A percentile compares a stretch with the other conserved stretches of the same genome.
Evolutionary conservation across 2,113 vertebrate species (phyloP).

Genomic region (Oreochromis tanganicae): DNA sequence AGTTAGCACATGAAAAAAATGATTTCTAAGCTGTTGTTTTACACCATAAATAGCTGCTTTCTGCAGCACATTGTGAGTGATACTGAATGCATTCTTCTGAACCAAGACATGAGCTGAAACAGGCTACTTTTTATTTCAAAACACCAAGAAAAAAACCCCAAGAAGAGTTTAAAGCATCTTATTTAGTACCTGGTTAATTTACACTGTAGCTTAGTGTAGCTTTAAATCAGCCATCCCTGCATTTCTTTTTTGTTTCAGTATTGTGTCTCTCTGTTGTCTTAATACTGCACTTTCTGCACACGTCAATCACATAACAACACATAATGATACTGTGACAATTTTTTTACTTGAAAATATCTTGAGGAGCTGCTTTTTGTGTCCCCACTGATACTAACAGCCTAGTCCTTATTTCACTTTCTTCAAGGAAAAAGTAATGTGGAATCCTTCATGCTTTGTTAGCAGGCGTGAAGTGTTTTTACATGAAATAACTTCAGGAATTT

Average conservation of each 20-base stretch:
- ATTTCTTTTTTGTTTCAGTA: background rate
- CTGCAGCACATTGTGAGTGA: background rate
- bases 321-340: background rate
- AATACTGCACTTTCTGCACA: background rate
- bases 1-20: rapidly evolving
- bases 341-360: background rate
- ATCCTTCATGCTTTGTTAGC: background rate
- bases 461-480: rapidly evolving
- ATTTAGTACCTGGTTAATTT: background rate
- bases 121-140: background rate
- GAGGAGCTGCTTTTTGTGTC: background rate
- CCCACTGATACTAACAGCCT: background rate
- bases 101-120: too few species aligned
- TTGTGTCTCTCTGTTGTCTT: background rate
- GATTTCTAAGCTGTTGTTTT: background rate
- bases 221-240: background rate
- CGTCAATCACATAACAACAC: background rate
- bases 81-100: background rate
- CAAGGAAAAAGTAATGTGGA: background rate
- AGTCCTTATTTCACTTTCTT: background rate
- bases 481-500: background rate
- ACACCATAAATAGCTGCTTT: background rate
- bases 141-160: background rate
- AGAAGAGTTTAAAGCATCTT: background rate
- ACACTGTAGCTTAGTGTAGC: background rate